A percentile compares a stretch with the other conserved stretches of the same genome.
Evolutionary conservation across 1,140 invertebrate species (phyloP).

Genomic region (Belonocnema kinseyi): DNA sequence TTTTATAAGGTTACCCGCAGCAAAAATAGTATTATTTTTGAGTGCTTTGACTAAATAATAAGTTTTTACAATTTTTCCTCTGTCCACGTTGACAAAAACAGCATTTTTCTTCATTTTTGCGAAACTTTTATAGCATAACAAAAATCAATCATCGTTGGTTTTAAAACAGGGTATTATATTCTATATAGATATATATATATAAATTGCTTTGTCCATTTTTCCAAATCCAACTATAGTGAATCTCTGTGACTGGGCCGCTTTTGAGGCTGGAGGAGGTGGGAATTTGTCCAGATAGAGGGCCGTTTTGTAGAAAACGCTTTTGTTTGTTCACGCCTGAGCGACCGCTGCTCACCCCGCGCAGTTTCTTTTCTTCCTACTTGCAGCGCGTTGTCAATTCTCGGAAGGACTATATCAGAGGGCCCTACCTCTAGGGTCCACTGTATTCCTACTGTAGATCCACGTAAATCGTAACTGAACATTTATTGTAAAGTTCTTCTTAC

Average conservation of each 20-base stretch:
- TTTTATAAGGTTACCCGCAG: too few species aligned
- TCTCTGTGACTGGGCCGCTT: too few species aligned
- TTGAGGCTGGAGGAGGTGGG: too few species aligned
- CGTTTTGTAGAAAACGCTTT: too few species aligned
- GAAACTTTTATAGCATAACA: conserved; percentile 80
- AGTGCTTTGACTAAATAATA: conserved; percentile 85
- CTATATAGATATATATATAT: background rate
- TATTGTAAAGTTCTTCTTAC: conserved; percentile 79
- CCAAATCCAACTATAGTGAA: conserved; percentile 90
- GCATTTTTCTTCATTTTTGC: conserved; percentile 86
- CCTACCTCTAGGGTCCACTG: too few species aligned
- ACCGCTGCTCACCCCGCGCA: too few species aligned
- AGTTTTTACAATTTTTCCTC: conserved; percentile 87
- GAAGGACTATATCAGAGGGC: too few species aligned
- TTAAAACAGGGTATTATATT: background rate
- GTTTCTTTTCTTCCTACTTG: too few species aligned
- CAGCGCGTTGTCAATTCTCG: too few species aligned
- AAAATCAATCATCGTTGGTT: background rate
- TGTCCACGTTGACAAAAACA: conserved; percentile 87
- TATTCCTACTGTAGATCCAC: conserved; percentile 86
- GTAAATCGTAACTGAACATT: conserved; percentile 80
- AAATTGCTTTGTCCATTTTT: conserved; percentile 84
- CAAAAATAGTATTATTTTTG: conserved; percentile 82
- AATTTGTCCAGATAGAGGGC: too few species aligned
- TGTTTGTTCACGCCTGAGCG: too few species aligned